phyloP scores from a whole-genome alignment of 2,888 invertebrate species.

The Linnaemya tessellans region DNA sequence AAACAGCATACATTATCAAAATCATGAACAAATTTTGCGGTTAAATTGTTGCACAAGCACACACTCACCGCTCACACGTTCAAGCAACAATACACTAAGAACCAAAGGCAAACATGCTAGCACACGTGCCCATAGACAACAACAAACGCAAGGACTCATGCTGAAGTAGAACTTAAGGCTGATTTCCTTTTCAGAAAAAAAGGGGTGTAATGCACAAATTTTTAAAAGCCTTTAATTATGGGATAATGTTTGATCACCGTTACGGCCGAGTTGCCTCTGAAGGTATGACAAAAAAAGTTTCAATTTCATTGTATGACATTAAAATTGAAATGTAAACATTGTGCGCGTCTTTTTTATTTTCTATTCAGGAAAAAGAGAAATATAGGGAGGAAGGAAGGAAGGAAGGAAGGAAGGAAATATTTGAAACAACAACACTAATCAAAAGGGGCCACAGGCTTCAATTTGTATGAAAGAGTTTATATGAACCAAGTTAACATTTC shows the following conservation, averaged over 20 bases:
- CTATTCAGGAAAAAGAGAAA: background rate
- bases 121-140: conserved; percentile 74
- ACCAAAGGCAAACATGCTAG: conserved; percentile 69
- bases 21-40: conserved; percentile 82
- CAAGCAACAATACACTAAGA: conserved; percentile 31
- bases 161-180: conserved; percentile 27
- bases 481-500: conserved; percentile 43
- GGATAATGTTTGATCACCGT: conserved; percentile 80
- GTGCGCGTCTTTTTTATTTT: conserved; percentile 34
- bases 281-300: conserved; percentile 53
- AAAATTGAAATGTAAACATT: conserved; percentile 62
- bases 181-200: conserved; percentile 6
- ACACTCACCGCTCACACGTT: background rate
- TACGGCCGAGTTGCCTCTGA: conserved; percentile 36
- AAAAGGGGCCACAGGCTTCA: conserved; percentile 55
- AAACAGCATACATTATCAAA: conserved; percentile 63
- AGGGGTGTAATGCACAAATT: conserved; percentile 54
- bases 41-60: conserved; percentile 78
- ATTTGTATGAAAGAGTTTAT: conserved; percentile 45
- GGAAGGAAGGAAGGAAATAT: conserved; percentile 32
- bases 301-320: conserved; percentile 67
- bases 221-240: conserved; percentile 79
- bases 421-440: conserved; percentile 55
- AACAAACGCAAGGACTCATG: conserved; percentile 27
- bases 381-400: conserved; percentile 17